Conservation (phyloP, 2,888 invertebrate species). For the Thyatira batis region DNA sequence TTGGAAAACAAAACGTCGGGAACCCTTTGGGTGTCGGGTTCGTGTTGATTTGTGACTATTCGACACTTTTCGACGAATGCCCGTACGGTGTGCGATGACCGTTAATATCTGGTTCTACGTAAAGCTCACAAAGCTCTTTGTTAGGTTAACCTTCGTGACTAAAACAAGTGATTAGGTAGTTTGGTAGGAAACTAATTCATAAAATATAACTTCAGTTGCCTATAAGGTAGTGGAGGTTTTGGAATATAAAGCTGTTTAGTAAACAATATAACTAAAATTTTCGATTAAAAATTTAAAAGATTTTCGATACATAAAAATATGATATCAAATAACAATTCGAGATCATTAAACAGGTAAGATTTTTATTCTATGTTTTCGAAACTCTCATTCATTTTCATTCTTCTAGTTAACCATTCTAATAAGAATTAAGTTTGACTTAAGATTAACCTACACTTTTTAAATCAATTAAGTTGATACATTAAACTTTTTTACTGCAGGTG, state of each 20-base stretch:
- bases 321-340: no score
- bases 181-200: neutral
- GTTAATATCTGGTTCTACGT: conserved; percentile 19
- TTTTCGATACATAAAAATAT: no score
- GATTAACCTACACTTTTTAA: neutral
- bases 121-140: conserved; percentile 1
- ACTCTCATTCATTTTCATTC: no score
- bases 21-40: conserved; percentile 52
- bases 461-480: no score
- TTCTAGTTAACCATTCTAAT: neutral
- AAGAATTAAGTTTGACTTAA: neutral
- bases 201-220: neutral
- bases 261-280: no score
- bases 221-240: no score
- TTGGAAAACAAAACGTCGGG: conserved; percentile 52
- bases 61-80: conserved; percentile 50
- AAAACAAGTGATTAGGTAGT: neutral
- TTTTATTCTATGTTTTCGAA: no score
- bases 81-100: conserved; percentile 18
- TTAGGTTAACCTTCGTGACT: conserved; percentile 1
- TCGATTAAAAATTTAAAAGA: no score
- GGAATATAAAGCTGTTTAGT: no score
- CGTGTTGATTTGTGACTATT: conserved; percentile 61
- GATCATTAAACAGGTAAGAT: no score
- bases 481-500: no score